Conservation (phyloP, 1,140 invertebrate genomes). For the Plodia interpunctella region DNA sequence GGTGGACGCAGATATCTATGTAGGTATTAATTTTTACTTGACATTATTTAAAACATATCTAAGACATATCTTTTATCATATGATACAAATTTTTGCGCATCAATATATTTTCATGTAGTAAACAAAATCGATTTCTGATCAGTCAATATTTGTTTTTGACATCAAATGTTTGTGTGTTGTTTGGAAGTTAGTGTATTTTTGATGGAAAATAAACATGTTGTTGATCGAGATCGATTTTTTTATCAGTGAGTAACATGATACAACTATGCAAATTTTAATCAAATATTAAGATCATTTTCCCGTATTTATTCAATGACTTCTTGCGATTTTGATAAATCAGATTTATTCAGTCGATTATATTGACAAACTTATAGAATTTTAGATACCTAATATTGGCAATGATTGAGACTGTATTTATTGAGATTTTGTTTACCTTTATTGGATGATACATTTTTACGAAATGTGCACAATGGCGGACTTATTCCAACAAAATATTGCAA, state of each 20-base stretch:
- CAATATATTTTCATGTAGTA: background rate
- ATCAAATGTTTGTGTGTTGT: background rate
- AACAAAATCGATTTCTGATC: background rate
- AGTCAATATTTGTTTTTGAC: background rate
- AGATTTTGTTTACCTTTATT: too few species aligned
- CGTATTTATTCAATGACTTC: too few species aligned
- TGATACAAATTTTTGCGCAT: conserved; percentile 1
- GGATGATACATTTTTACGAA: too few species aligned
- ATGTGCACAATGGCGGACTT: too few species aligned
- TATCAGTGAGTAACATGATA: background rate
- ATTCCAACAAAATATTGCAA: too few species aligned
- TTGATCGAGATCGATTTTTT: background rate
- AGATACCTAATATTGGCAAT: too few species aligned
- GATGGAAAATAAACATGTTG: conserved; percentile 3
- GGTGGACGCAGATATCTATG: background rate
- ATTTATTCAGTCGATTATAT: too few species aligned
- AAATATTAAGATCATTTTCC: too few species aligned
- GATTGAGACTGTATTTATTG: too few species aligned
- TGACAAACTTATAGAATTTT: too few species aligned
- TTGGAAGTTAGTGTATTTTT: background rate
- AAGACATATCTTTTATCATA: background rate
- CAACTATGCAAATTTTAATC: too few species aligned
- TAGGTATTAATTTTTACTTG: background rate
- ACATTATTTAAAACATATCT: conserved; percentile 1
- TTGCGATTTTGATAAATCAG: too few species aligned